Conservation (phyloP, 2,888 invertebrate species). For the Gymnocheta viridis region DNA sequence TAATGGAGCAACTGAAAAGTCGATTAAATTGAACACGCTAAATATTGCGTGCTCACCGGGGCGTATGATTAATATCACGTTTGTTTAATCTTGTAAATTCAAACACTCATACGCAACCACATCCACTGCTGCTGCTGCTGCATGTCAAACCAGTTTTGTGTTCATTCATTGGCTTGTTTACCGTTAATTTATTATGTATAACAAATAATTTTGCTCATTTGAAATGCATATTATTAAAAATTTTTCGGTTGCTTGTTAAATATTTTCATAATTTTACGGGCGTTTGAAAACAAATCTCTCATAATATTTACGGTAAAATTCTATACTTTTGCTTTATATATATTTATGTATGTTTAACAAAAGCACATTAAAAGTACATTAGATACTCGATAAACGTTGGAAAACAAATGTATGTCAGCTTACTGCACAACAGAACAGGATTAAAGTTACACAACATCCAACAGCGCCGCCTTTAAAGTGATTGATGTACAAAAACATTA, state of each 20-base stretch:
- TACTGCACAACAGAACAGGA: too few relatives aligned
- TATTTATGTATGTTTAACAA: too few relatives aligned
- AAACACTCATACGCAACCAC: conserved; percentile 37
- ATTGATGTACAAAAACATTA: background rate
- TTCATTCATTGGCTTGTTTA: background rate
- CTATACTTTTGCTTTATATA: background rate
- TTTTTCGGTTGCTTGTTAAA: too few relatives aligned
- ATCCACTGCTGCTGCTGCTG: background rate
- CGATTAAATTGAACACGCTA: too few relatives aligned
- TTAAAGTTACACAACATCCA: background rate
- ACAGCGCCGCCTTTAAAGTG: background rate
- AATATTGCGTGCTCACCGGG: background rate
- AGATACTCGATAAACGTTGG: too few relatives aligned
- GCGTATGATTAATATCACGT: conserved; percentile 28
- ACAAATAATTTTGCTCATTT: background rate
- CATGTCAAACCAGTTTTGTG: too few relatives aligned
- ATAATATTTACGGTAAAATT: background rate
- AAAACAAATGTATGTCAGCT: too few relatives aligned
- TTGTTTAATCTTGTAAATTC: background rate
- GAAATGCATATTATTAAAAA: background rate
- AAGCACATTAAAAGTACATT: too few relatives aligned
- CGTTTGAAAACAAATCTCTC: background rate
- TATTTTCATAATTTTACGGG: background rate
- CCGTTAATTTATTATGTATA: background rate
- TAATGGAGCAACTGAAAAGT: too few relatives aligned